Percentiles rank a stretch among this genome's conserved stretches.
These are phyloP conservation scores for Plotosus lineatus DNA, from an alignment of 2,113 vertebrate genomes.

Conservation along the genomic window DNA sequence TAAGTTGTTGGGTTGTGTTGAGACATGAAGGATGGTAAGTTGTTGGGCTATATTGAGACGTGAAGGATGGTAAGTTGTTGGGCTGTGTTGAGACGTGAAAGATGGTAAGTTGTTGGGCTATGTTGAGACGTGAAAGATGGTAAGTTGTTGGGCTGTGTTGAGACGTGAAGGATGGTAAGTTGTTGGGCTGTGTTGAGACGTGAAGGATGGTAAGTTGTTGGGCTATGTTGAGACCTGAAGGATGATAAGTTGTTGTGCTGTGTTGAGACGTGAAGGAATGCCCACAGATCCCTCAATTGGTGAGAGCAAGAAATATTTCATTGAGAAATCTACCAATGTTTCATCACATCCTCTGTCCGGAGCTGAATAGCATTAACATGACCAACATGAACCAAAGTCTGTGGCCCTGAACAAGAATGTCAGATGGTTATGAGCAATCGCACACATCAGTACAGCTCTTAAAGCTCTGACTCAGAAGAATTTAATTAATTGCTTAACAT, in stretches of 20 bases:
- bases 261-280: slow-evolving; percentile 50
- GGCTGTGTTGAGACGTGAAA: no score
- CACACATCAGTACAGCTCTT: not conserved
- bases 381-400: slow-evolving; percentile 33
- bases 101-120: no score
- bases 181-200: no score
- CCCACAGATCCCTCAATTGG: slow-evolving; percentile 43
- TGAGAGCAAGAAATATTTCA: slow-evolving; percentile 40
- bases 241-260: slow-evolving; percentile 31
- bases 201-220: no score
- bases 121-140: no score
- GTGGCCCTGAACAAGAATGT: slow-evolving; percentile 28
- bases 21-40: no score
- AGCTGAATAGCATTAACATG: slow-evolving; percentile 42
- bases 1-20: no score
- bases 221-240: no score
- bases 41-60: no score
- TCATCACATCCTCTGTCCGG: slow-evolving; percentile 39
- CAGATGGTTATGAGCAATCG: not conserved
- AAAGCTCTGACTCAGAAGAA: not conserved
- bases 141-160: no score
- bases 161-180: no score
- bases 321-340: slow-evolving; percentile 44
- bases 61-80: no score
- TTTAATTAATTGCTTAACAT: not conserved